Conservation (phyloP, 1,140 invertebrate species). For the Lycorma delicatula region DNA sequence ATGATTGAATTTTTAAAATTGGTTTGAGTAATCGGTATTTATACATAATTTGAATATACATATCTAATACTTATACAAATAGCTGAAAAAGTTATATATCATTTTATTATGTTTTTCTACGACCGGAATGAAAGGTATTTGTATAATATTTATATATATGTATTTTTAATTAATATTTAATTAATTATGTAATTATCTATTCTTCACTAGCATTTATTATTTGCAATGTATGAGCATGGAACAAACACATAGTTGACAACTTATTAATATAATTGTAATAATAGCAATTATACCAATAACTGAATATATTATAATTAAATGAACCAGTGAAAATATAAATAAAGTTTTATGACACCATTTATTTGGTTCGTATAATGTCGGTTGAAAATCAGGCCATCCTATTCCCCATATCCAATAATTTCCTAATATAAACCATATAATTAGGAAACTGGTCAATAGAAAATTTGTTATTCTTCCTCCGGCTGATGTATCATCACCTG, state of each 20-base stretch:
- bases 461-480: slow-evolving; percentile 43
- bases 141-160: too few species aligned
- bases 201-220: slow-evolving; percentile 52
- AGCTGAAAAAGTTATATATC: too few species aligned
- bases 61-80: too few species aligned
- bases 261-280: slow-evolving; percentile 47
- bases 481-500: slow-evolving; percentile 44
- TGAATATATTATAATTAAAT: slow-evolving; percentile 48
- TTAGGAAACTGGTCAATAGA: slow-evolving; percentile 55
- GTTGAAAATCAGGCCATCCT: slow-evolving; percentile 60
- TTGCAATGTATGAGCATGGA: slow-evolving; percentile 53
- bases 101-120: too few species aligned
- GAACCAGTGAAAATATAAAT: slow-evolving; percentile 67
- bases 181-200: too few species aligned
- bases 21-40: too few species aligned
- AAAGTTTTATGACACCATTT: slow-evolving; percentile 66
- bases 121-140: too few species aligned
- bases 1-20: too few species aligned
- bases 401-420: slow-evolving; percentile 74
- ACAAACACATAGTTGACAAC: slow-evolving; percentile 57
- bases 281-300: slow-evolving; percentile 48
- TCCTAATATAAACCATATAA: slow-evolving; percentile 64
- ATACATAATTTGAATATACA: too few species aligned
- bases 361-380: slow-evolving; percentile 58
- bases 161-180: too few species aligned